These are phyloP conservation scores for Drosophila rhopaloa DNA, from an alignment of 1,140 invertebrate species.

Conservation along the genomic window DNA sequence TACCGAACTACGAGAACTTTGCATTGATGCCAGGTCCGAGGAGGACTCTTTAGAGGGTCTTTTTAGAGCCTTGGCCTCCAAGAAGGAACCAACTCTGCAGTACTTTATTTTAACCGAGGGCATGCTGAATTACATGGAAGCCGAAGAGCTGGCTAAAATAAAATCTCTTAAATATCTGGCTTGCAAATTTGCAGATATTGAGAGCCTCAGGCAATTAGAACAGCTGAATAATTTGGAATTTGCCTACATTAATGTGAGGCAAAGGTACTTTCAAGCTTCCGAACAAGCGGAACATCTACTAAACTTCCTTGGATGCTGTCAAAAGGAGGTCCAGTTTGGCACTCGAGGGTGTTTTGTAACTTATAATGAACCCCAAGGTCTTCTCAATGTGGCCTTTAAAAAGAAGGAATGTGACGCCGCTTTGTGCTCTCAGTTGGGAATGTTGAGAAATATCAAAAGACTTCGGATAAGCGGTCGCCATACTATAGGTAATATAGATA, in stretches of 20 bases:
- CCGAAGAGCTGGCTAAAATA: neutral
- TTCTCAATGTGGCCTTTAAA: neutral
- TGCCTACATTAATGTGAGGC: neutral
- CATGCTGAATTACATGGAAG: neutral
- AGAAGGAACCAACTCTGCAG: neutral
- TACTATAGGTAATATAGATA: neutral
- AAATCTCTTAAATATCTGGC: neutral
- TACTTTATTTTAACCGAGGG: neutral
- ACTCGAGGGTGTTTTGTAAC: neutral
- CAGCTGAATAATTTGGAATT: neutral
- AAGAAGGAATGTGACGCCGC: neutral
- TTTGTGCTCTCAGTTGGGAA: neutral
- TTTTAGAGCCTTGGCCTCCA: neutral
- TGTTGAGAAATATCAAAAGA: neutral
- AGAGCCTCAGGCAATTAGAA: neutral
- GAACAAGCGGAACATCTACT: neutral
- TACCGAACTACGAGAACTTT: neutral
- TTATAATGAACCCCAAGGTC: neutral
- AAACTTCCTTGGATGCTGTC: neutral
- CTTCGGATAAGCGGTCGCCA: neutral
- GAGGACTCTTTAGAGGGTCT: neutral
- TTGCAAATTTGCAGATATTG: neutral
- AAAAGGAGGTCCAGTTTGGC: neutral
- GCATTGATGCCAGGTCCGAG: neutral
- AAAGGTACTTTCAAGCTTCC: neutral